Percentiles rank a stretch among this genome's conserved stretches.
Conservation (phyloP, 2,113 vertebrate species). For the Gulo gulo region DNA sequence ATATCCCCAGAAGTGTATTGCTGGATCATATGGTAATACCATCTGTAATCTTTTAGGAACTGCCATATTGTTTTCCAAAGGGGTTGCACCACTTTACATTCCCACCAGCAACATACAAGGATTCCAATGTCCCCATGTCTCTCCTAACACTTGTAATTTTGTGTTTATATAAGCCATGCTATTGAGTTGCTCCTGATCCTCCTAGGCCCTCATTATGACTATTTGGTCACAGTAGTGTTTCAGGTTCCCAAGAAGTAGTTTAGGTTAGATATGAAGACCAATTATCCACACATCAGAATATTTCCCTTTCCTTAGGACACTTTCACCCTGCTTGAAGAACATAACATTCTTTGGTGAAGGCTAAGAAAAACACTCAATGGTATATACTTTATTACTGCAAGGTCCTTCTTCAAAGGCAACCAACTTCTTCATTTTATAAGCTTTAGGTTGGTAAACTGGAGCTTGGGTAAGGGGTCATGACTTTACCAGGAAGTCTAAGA, state of each 20-base stretch:
- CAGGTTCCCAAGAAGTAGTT: not conserved
- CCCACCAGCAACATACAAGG: not conserved
- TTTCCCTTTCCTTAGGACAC: not conserved
- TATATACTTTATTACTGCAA: not conserved
- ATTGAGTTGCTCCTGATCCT: not conserved
- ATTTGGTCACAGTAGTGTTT: not conserved
- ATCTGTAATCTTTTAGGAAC: not conserved
- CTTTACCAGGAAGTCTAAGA: not conserved
- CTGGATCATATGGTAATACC: not conserved
- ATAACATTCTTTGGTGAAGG: not conserved
- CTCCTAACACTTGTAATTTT: not conserved
- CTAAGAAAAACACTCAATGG: not conserved
- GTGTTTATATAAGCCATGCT: not conserved
- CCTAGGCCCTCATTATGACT: too few species aligned
- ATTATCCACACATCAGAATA: not conserved
- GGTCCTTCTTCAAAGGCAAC: not conserved
- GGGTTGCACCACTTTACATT: not conserved
- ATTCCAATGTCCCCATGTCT: not conserved
- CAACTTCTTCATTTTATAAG: not conserved
- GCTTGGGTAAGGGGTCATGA: not conserved
- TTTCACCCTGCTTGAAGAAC: not conserved
- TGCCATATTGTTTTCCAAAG: not conserved
- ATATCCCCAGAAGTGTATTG: not conserved
- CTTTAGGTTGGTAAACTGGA: not conserved
- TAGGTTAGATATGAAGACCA: not conserved